These are phyloP conservation scores for Adrianichthys oophorus DNA, from an alignment of 2,797 vertebrate genomes.

Conservation along the genomic window DNA sequence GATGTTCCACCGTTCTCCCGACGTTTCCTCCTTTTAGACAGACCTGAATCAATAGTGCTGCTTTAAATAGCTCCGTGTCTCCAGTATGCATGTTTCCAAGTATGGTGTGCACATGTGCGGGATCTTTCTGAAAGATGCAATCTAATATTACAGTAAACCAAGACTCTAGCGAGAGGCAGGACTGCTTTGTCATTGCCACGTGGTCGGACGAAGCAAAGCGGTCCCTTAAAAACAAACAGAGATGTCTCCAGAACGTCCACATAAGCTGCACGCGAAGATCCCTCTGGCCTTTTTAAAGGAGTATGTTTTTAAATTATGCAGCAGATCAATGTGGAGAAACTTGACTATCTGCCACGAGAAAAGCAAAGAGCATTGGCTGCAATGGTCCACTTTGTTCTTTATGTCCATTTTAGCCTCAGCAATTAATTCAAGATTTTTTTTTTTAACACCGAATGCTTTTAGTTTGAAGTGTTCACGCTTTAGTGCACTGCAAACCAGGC, in stretches of 20 bases:
- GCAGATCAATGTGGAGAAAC: slow-evolving; percentile 66
- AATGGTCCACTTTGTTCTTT: slow-evolving; percentile 28
- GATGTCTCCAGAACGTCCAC: slow-evolving; percentile 33
- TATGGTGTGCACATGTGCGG: slow-evolving; percentile 56
- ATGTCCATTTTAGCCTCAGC: slow-evolving; percentile 4
- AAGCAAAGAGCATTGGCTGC: slow-evolving; percentile 16
- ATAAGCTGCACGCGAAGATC: slow-evolving; percentile 38
- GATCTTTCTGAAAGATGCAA: slow-evolving; percentile 48
- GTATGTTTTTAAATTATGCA: slow-evolving; percentile 65
- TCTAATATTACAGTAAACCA: slow-evolving; percentile 53
- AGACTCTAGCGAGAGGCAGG: slow-evolving; percentile 32
- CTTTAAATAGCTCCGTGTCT: slow-evolving; percentile 62
- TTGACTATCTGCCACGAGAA: slow-evolving; percentile 46
- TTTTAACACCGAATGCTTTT: no score
- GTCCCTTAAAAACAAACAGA: slow-evolving; percentile 34
- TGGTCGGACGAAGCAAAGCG: slow-evolving; percentile 18
- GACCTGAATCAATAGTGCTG: slow-evolving; percentile 58
- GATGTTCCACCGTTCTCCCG: slow-evolving; percentile 29
- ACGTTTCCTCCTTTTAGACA: slow-evolving; percentile 46
- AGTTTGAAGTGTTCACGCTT: no score
- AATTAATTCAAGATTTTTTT: slow-evolving; percentile 2
- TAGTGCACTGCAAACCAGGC: no score
- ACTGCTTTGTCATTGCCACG: slow-evolving; percentile 46
- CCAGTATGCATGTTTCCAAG: slow-evolving; percentile 63
- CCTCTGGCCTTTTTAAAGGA: slow-evolving; percentile 43